A percentile compares a stretch with the other conserved stretches of the same genome.
Evolutionary conservation across 2,888 invertebrate species (phyloP).

Genomic region (Neoitamus cyanurus): DNA sequence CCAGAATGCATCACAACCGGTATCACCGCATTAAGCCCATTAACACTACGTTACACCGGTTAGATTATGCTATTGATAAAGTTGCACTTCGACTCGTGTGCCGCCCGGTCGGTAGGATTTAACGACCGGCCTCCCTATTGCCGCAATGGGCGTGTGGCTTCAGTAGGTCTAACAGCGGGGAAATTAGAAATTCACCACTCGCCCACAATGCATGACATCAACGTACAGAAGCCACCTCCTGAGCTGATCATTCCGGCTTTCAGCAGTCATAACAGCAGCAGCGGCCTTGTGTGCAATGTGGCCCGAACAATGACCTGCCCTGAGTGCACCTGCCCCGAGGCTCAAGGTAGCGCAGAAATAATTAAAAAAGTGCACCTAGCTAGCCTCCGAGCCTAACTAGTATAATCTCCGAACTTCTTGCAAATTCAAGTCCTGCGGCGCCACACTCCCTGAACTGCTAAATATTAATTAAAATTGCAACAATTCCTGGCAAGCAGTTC

Average conservation of each 20-base stretch:
- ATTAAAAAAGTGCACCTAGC: conserved; percentile 6
- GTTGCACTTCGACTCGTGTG: neutral
- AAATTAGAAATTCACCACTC: neutral
- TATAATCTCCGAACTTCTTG: neutral
- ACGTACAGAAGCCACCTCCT: neutral
- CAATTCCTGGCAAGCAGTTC: conserved; percentile 18
- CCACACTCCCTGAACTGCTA: neutral
- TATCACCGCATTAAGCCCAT: conserved; percentile 35
- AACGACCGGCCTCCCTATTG: neutral
- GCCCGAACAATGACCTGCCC: neutral
- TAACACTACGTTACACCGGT: conserved; percentile 36
- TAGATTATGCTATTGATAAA: neutral
- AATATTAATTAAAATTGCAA: conserved; percentile 47
- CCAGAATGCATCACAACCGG: conserved; percentile 10
- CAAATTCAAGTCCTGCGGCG: neutral
- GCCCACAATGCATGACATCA: neutral
- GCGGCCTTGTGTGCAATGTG: neutral
- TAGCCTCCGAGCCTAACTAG: neutral
- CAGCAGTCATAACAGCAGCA: conserved; percentile 20
- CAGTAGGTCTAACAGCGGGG: neutral
- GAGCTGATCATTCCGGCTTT: neutral
- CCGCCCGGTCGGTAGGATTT: neutral
- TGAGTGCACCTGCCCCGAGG: neutral
- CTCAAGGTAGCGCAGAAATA: neutral
- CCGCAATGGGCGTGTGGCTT: neutral